These are phyloP conservation scores for Pandemis heparana DNA, from an alignment of 2,888 invertebrate genomes.

Conservation along the genomic window DNA sequence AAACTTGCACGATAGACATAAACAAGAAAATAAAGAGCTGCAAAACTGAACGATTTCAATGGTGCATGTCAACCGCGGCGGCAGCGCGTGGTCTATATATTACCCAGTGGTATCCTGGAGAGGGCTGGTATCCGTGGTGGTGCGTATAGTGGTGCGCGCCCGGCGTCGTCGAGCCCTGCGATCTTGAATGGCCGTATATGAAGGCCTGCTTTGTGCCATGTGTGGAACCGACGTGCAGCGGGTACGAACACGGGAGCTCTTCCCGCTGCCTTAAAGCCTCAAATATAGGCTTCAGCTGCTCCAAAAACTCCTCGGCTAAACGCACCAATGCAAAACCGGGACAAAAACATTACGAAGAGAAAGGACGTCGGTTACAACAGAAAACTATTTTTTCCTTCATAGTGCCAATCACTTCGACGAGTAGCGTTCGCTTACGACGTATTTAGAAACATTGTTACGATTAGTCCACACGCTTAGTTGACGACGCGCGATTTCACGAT, in stretches of 20 bases:
- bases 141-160: slow-evolving; percentile 87
- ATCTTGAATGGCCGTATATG: slow-evolving; percentile 87
- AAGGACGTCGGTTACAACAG: slow-evolving; percentile 59
- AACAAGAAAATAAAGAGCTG: slow-evolving; percentile 57
- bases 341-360: slow-evolving; percentile 74
- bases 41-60: slow-evolving; percentile 61
- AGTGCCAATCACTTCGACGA: slow-evolving; percentile 82
- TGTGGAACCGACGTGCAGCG: slow-evolving; percentile 93
- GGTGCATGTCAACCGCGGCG: slow-evolving; percentile 62
- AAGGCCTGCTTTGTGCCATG: slow-evolving; percentile 87
- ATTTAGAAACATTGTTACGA: slow-evolving; percentile 67
- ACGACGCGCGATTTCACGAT: slow-evolving; percentile 67
- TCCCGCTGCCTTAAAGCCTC: slow-evolving; percentile 96
- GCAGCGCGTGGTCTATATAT: slow-evolving; percentile 77
- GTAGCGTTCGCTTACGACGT: slow-evolving; percentile 65
- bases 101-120: slow-evolving; percentile 92
- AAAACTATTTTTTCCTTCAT: slow-evolving; percentile 71
- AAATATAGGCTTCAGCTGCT: slow-evolving; percentile 98
- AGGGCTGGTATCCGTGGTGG: slow-evolving; percentile 89
- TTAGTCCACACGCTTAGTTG: slow-evolving; percentile 78
- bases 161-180: slow-evolving; percentile 87
- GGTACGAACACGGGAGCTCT: slow-evolving; percentile 96
- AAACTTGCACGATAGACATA: slow-evolving; percentile 61
- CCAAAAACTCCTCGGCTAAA: slow-evolving; percentile 97
- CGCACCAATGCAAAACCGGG: slow-evolving; percentile 81